Evolutionary conservation across 2,888 invertebrate genomes (phyloP).

Genomic region (Notodonta dromedarius): DNA sequence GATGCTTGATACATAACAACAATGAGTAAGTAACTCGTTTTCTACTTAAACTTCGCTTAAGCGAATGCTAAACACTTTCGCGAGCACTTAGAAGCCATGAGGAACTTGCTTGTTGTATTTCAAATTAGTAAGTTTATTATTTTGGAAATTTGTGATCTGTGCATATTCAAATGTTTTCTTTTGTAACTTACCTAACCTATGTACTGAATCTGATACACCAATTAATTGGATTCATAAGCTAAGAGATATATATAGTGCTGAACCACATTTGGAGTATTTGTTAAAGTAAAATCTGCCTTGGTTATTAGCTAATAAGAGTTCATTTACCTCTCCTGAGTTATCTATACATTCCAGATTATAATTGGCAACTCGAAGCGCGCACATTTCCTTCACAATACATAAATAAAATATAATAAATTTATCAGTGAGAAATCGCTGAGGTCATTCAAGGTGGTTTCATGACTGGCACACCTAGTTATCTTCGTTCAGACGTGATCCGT

Average conservation of each 20-base stretch:
- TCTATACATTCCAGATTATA: background rate
- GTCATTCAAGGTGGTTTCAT: conserved; percentile 29
- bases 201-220: no score
- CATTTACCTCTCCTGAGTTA: background rate
- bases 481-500: conserved; percentile 56
- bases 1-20: no score
- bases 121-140: no score
- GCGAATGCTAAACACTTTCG: no score
- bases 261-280: background rate
- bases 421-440: conserved; percentile 44
- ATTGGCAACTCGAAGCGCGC: background rate
- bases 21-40: no score
- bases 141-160: no score
- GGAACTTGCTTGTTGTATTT: no score
- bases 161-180: no score
- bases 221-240: background rate
- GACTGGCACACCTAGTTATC: conserved; percentile 56
- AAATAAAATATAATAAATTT: conserved; percentile 14
- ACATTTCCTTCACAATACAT: background rate
- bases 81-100: no score
- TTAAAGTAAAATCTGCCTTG: background rate
- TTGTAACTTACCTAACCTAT: no score
- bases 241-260: background rate
- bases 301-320: background rate
- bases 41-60: no score